Evolutionary conservation across 2,113 vertebrate genomes (phyloP).

Genomic region (Emberiza fucata): DNA sequence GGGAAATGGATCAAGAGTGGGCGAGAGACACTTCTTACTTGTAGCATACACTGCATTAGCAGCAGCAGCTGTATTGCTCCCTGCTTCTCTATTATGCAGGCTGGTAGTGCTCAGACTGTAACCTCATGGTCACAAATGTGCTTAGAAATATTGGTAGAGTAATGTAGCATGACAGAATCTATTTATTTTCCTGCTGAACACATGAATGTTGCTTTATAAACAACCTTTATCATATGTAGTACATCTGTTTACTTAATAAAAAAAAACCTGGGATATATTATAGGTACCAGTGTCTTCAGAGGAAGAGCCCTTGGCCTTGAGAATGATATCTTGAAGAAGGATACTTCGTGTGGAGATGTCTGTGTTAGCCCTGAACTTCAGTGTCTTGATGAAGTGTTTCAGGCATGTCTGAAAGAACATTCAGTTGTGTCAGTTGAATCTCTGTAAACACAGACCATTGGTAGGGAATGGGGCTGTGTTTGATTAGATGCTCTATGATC

Average conservation of each 20-base stretch:
- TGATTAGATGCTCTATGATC: neutral
- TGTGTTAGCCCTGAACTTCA: neutral
- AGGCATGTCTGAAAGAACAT: neutral
- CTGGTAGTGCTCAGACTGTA: neutral
- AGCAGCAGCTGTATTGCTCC: neutral
- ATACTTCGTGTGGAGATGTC: neutral
- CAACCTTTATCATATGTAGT: neutral
- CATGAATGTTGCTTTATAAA: neutral
- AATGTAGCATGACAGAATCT: neutral
- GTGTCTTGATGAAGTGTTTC: neutral
- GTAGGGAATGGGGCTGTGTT: neutral
- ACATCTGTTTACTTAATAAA: neutral
- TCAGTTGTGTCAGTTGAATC: neutral
- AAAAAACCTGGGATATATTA: neutral
- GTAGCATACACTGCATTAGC: rapidly evolving
- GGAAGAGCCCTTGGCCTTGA: neutral
- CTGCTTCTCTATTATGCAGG: neutral
- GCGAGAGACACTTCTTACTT: neutral
- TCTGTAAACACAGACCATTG: neutral
- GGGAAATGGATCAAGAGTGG: neutral
- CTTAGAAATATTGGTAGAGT: neutral
- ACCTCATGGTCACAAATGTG: neutral
- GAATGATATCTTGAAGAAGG: neutral
- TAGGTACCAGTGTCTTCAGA: neutral
- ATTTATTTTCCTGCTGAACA: neutral